phyloP scores from a whole-genome alignment of 2,113 vertebrate genomes.

The Diadophis punctatus region DNA sequence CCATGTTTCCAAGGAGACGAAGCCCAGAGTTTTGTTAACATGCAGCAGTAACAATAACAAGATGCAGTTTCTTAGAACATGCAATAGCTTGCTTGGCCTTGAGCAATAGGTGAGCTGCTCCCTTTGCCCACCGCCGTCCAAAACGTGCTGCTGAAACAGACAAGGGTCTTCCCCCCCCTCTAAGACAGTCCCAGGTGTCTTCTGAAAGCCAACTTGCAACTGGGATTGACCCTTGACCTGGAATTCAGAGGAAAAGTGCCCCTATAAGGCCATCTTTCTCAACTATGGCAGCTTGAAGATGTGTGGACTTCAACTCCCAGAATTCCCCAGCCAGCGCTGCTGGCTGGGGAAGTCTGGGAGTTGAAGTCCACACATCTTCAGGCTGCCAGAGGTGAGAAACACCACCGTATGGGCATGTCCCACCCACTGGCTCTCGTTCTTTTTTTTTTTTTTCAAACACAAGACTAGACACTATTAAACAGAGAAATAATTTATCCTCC shows the following conservation, averaged over 20 bases:
- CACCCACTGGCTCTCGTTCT: not conserved
- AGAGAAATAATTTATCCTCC: not conserved
- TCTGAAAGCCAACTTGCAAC: not conserved
- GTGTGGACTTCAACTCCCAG: not conserved
- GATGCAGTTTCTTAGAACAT: conserved; percentile 53
- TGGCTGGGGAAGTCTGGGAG: not conserved
- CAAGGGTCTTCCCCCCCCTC: not conserved
- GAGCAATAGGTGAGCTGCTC: conserved; percentile 22
- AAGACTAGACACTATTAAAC: too few species aligned
- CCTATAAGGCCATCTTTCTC: not conserved
- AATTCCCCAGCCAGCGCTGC: too few species aligned
- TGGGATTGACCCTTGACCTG: not conserved
- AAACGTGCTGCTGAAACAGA: not conserved
- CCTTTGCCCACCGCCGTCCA: too few species aligned
- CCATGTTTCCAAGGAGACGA: conserved; percentile 29
- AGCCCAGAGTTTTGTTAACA: conserved; percentile 59
- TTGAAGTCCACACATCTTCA: not conserved
- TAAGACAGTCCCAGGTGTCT: not conserved
- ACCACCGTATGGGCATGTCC: not conserved
- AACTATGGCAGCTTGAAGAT: not conserved
- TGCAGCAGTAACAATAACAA: conserved; percentile 75
- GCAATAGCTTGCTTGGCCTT: conserved; percentile 57
- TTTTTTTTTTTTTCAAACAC: not conserved
- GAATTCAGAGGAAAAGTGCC: not conserved
- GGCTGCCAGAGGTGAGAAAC: not conserved